Conservation (phyloP, 2,888 invertebrate species). For the Stenodema calcarata region DNA sequence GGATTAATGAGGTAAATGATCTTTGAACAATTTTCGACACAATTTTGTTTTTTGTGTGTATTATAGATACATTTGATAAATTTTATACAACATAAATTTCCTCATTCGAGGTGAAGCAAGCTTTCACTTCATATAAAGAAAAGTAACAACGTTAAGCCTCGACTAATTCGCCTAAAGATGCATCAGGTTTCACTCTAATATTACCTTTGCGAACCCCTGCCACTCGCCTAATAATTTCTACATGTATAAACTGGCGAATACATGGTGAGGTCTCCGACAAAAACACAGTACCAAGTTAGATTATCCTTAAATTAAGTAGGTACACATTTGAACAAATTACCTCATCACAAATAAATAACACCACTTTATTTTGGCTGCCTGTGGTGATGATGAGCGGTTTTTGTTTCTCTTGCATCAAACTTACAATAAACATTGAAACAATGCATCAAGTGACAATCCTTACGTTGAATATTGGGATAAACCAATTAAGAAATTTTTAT, state of each 20-base stretch:
- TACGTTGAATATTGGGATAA: not conserved
- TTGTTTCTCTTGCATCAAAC: not conserved
- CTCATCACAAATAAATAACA: not conserved
- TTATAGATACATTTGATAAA: not conserved
- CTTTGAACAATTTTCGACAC: too few species aligned
- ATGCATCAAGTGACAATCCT: conserved; percentile 16
- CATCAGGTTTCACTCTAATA: not conserved
- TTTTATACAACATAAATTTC: not conserved
- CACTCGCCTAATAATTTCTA: not conserved
- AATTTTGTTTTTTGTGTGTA: not conserved
- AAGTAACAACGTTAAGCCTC: not conserved
- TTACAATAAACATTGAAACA: conserved; percentile 12
- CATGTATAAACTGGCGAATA: not conserved
- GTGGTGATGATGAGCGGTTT: conserved; percentile 61
- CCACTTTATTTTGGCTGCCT: conserved; percentile 60
- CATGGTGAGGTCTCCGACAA: not conserved
- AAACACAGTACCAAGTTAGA: not conserved
- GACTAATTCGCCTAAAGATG: not conserved
- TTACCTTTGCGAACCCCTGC: not conserved
- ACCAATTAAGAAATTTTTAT: not conserved
- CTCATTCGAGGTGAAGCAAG: not conserved
- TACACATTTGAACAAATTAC: not conserved
- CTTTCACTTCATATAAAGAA: not conserved
- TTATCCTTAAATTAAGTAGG: not conserved
- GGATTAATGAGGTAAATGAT: too few species aligned